Evolutionary conservation across 2,113 vertebrate species (phyloP).

Genomic region (Pluvialis apricaria): DNA sequence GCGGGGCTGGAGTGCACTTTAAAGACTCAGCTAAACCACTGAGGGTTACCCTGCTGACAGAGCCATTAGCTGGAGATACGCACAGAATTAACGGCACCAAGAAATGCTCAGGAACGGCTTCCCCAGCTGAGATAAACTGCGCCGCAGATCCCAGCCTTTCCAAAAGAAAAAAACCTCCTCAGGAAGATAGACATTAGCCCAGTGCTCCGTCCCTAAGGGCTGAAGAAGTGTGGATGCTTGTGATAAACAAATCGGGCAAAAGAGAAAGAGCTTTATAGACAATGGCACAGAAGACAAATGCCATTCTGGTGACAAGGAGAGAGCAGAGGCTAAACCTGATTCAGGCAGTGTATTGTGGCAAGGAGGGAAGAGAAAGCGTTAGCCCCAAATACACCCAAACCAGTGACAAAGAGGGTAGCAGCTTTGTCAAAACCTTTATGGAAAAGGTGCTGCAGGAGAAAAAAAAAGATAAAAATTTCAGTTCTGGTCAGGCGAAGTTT

Average conservation of each 20-base stretch:
- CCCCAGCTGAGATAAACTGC: background rate
- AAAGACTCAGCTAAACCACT: background rate
- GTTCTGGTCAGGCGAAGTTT: background rate
- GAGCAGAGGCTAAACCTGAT: background rate
- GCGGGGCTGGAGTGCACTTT: background rate
- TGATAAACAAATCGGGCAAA: background rate
- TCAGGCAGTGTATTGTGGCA: background rate
- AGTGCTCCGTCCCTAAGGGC: background rate
- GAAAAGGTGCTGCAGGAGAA: background rate
- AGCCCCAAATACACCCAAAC: background rate
- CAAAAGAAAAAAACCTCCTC: background rate
- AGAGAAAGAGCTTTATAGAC: background rate
- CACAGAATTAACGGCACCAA: background rate
- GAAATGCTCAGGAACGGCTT: background rate
- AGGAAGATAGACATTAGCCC: background rate
- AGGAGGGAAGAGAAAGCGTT: background rate
- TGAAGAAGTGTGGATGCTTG: background rate
- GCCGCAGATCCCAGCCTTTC: background rate
- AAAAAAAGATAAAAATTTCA: background rate
- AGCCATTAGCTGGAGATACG: background rate
- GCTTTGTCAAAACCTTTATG: background rate
- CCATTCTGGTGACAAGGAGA: background rate
- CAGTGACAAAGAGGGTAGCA: background rate
- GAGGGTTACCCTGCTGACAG: constrained; percentile 13
- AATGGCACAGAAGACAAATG: background rate